Percentiles rank a stretch among this genome's conserved stretches.
These are phyloP conservation scores for Callipepla squamata DNA, from an alignment of 2,113 vertebrate species.

Conservation along the genomic window DNA sequence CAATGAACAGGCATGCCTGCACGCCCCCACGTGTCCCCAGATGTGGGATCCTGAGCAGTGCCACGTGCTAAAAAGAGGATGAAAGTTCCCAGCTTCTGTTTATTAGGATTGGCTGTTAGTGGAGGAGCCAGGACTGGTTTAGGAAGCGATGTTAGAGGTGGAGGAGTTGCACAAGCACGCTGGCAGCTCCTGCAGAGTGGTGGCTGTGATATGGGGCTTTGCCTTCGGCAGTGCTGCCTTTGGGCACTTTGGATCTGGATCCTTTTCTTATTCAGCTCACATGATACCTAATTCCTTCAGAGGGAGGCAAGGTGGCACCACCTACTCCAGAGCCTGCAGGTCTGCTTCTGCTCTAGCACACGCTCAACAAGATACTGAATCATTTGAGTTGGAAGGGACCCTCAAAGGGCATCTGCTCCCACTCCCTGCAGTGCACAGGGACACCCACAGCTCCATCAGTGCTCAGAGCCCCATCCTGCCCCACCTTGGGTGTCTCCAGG, in stretches of 20 bases:
- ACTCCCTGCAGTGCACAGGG: too few relatives aligned
- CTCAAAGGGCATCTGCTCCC: too few relatives aligned
- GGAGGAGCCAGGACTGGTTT: neutral
- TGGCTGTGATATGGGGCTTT: fast-evolving
- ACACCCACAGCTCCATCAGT: too few relatives aligned
- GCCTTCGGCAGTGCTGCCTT: neutral
- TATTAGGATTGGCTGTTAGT: too few relatives aligned
- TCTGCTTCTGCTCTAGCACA: neutral
- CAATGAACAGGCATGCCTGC: too few relatives aligned
- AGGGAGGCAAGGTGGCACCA: neutral
- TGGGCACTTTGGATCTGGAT: neutral
- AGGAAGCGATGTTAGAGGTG: too few relatives aligned
- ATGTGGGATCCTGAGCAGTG: too few relatives aligned
- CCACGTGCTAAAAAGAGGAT: neutral
- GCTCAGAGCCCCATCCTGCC: too few relatives aligned
- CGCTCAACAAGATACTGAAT: neutral
- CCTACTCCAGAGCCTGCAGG: neutral
- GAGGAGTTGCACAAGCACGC: neutral
- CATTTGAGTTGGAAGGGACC: too few relatives aligned
- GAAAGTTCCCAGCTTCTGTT: neutral
- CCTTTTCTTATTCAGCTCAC: neutral
- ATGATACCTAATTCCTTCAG: neutral
- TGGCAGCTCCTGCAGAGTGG: neutral
- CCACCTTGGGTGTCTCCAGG: too few relatives aligned
- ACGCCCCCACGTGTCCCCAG: too few relatives aligned